Conservation (phyloP, 1,140 invertebrate species). For the Bactericera cockerelli region DNA sequence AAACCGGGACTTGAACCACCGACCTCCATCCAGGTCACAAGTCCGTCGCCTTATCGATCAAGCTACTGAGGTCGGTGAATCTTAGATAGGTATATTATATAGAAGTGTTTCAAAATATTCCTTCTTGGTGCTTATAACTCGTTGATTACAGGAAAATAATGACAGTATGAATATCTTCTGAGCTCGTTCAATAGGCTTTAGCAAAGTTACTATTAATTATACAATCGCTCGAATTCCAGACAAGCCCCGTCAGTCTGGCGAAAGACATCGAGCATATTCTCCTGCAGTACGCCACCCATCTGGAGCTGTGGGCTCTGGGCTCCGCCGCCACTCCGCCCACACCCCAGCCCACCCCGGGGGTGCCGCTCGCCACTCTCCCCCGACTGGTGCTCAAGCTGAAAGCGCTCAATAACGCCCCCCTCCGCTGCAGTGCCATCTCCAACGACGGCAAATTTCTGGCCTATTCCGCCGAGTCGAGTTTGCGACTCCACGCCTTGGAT, state of each 20-base stretch:
- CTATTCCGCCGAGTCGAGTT: slow-evolving; percentile 48
- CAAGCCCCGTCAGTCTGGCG: slow-evolving; percentile 41
- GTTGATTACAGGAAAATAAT: no score
- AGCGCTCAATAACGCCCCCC: slow-evolving; percentile 40
- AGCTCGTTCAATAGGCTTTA: background rate
- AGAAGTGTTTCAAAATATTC: no score
- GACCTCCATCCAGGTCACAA: no score
- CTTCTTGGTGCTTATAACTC: no score
- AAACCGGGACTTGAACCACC: no score
- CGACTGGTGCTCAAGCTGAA: slow-evolving; percentile 32
- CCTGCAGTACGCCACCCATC: slow-evolving; percentile 46
- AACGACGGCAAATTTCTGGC: slow-evolving; percentile 48
- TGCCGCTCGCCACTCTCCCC: background rate
- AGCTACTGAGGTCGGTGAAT: no score
- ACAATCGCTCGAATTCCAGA: slow-evolving; percentile 26
- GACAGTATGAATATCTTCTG: background rate
- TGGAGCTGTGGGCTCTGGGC: slow-evolving; percentile 41
- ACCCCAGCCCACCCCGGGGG: background rate
- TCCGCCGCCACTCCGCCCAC: slow-evolving; percentile 7
- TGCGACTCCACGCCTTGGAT: slow-evolving; percentile 49
- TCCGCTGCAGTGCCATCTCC: slow-evolving; percentile 49
- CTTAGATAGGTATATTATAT: background rate
- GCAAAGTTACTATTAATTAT: background rate
- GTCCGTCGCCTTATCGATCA: no score
- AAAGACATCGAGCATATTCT: slow-evolving; percentile 41